A percentile compares a stretch with the other conserved stretches of the same genome.
Conservation (phyloP, 1,140 invertebrate genomes). For the Cecropterus lyciades region DNA sequence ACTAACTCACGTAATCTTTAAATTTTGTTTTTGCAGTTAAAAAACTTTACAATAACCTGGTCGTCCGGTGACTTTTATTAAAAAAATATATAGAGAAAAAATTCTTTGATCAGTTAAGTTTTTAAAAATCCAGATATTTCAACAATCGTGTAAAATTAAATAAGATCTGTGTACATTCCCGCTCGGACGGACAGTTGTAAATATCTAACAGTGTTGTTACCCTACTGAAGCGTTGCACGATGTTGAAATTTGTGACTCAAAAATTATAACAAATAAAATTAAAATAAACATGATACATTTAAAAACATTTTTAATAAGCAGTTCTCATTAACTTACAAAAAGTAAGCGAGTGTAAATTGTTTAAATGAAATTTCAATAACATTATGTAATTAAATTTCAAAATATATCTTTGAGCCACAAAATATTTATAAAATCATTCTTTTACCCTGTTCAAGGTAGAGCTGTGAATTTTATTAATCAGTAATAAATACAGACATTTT, state of each 20-base stretch:
- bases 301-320: no score
- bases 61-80: no score
- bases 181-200: constrained; percentile 66
- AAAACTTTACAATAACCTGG: no score
- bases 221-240: constrained; percentile 39
- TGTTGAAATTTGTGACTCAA: constrained; percentile 23
- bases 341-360: no score
- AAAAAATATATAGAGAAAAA: no score
- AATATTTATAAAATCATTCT: constrained; percentile 28
- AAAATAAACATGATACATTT: not conserved
- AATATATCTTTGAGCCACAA: constrained; percentile 34
- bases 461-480: constrained; percentile 4
- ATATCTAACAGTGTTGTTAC: constrained; percentile 42
- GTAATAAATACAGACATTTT: constrained; percentile 12
- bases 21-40: no score
- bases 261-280: not conserved
- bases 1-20: no score
- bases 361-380: no score
- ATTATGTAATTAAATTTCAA: constrained; percentile 23
- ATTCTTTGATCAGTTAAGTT: no score
- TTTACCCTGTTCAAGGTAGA: constrained; percentile 33
- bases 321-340: no score
- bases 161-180: constrained; percentile 55
- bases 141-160: constrained; percentile 34
- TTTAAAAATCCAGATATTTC: constrained; percentile 19